A percentile compares a stretch with the other conserved stretches of the same genome.
Conservation (phyloP, 2,888 invertebrate species). For the Phragmatobia fuliginosa region DNA sequence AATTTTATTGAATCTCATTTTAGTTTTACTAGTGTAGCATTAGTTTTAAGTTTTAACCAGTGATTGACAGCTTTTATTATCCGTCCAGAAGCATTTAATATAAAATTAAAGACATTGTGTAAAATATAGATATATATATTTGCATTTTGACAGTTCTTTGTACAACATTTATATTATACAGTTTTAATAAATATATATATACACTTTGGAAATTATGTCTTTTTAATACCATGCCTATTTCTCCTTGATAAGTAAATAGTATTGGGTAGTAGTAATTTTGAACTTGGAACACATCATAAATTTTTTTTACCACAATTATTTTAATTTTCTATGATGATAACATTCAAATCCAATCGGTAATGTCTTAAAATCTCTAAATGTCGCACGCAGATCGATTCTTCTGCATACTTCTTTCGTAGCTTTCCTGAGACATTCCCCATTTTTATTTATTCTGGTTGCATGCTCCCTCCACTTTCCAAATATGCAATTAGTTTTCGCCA, state of each 20-base stretch:
- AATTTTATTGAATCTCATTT: neutral
- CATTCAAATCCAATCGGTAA: constrained; percentile 74
- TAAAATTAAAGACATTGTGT: neutral
- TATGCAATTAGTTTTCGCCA: constrained; percentile 78
- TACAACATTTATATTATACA: neutral
- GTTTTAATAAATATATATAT: neutral
- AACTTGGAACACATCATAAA: too few relatives aligned
- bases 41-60: neutral
- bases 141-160: neutral
- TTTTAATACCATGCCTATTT: neutral
- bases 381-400: constrained; percentile 66
- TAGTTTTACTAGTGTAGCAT: neutral
- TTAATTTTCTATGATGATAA: constrained; percentile 62
- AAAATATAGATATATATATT: neutral
- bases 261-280: constrained; percentile 12
- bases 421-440: constrained; percentile 57
- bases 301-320: constrained; percentile 19
- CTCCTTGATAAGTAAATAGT: neutral
- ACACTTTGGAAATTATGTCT: neutral
- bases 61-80: neutral
- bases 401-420: constrained; percentile 73
- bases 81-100: constrained; percentile 1
- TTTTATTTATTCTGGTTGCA: constrained; percentile 65
- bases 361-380: constrained; percentile 66
- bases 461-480: constrained; percentile 80